A percentile compares a stretch with the other conserved stretches of the same genome.
Conservation (phyloP, 2,888 invertebrate species). For the Steinernema scapterisci region DNA sequence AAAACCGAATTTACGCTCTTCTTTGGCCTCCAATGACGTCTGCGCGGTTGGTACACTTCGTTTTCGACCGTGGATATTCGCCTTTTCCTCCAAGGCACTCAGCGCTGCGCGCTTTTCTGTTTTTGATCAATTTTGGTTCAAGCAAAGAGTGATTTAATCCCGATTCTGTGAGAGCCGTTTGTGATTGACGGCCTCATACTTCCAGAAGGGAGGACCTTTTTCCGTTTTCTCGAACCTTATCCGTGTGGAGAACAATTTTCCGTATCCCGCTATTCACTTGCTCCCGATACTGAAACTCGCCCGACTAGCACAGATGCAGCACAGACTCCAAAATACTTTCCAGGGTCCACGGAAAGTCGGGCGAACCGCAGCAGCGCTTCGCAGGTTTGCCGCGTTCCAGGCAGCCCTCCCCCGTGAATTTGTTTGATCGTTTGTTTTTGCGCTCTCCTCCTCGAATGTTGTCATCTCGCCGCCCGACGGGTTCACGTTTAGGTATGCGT, state of each 20-base stretch:
- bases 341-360: neutral
- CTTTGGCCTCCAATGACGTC: neutral
- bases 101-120: neutral
- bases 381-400: neutral
- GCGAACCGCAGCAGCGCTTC: neutral
- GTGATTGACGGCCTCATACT: slow-evolving; percentile 3
- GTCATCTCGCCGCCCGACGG: neutral
- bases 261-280: too few species aligned
- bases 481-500: slow-evolving; percentile 10
- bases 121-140: neutral
- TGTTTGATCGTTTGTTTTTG: neutral
- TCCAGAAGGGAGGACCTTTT: too few species aligned
- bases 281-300: too few species aligned
- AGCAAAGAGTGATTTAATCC: neutral
- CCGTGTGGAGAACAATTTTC: too few species aligned
- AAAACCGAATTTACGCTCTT: slow-evolving; percentile 22
- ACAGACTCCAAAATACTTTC: slow-evolving; percentile 11
- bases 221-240: too few species aligned
- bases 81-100: neutral
- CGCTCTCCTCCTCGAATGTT: neutral
- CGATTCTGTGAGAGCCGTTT: neutral
- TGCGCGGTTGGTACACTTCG: slow-evolving; percentile 13
- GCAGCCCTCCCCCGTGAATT: neutral
- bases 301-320: neutral
- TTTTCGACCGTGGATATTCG: neutral